Evolutionary conservation across 2,797 vertebrate genomes (phyloP).

Genomic region (Mormyrus proboscirostris): DNA sequence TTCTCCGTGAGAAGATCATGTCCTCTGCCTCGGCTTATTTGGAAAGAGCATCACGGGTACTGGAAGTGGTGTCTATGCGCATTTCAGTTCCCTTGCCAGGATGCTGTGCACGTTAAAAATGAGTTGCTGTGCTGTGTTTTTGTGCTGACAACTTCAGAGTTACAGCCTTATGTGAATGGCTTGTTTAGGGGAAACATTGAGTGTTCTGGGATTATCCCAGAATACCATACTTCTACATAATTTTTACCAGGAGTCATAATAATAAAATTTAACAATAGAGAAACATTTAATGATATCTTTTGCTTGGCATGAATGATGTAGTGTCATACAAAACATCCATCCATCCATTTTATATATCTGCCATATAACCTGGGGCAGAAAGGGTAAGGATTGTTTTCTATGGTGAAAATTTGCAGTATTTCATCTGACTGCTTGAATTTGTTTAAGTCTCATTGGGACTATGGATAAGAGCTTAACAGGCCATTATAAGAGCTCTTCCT

Average conservation of each 20-base stretch:
- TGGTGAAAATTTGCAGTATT: not conserved
- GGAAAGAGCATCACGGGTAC: not conserved
- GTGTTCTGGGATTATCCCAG: not conserved
- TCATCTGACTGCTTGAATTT: conserved; percentile 11
- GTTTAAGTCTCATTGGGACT: not conserved
- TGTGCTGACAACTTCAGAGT: not conserved
- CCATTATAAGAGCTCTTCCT: conserved; percentile 35
- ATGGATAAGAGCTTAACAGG: conserved; percentile 24
- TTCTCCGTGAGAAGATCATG: not conserved
- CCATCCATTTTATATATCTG: not conserved
- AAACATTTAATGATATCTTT: not conserved
- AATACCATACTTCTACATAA: not conserved
- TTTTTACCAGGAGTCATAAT: not conserved
- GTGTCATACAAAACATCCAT: not conserved
- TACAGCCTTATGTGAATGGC: not conserved
- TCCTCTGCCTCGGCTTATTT: not conserved
- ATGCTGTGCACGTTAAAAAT: not conserved
- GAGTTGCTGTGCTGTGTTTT: not conserved
- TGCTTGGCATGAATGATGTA: not conserved
- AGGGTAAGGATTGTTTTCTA: not conserved
- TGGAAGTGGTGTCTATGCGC: not conserved
- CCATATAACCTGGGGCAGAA: not conserved
- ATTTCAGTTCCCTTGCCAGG: not conserved
- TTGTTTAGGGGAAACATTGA: not conserved
- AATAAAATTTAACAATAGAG: not conserved